These are phyloP conservation scores for Planiliza haematocheilus DNA, from an alignment of 2,113 vertebrate species.

Conservation along the genomic window DNA sequence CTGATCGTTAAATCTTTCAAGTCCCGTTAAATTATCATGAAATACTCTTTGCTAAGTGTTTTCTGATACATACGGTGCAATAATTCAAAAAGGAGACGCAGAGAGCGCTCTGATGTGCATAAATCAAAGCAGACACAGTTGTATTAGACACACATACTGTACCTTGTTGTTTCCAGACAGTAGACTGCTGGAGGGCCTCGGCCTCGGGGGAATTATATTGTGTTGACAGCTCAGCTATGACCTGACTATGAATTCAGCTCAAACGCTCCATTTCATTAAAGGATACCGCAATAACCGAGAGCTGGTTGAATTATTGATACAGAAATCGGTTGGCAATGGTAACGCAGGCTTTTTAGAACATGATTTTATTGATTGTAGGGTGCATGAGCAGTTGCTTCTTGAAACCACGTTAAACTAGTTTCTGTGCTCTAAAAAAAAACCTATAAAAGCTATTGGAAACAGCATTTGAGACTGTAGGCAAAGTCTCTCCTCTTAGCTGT, in stretches of 20 bases:
- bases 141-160: constrained; percentile 4
- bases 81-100: constrained; percentile 14
- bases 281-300: constrained; percentile 50
- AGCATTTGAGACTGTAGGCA: not conserved
- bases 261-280: constrained; percentile 64
- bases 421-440: constrained; percentile 8
- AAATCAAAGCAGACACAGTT: constrained; percentile 39
- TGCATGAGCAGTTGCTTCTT: constrained; percentile 9
- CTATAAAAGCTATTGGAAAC: not conserved
- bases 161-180: constrained; percentile 55
- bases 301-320: constrained; percentile 64
- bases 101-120: constrained; percentile 22
- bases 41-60: constrained; percentile 7
- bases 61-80: constrained; percentile 15
- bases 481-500: not conserved
- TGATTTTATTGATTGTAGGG: constrained; percentile 22
- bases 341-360: constrained; percentile 8
- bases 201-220: constrained; percentile 53
- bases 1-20: constrained; percentile 5
- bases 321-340: constrained; percentile 33
- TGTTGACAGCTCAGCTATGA: constrained; percentile 66
- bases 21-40: constrained; percentile 30
- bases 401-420: constrained; percentile 11
- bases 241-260: constrained; percentile 64
- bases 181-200: constrained; percentile 46